phyloP scores from a whole-genome alignment of 2,797 vertebrate species.

The Podarcis siculus region DNA sequence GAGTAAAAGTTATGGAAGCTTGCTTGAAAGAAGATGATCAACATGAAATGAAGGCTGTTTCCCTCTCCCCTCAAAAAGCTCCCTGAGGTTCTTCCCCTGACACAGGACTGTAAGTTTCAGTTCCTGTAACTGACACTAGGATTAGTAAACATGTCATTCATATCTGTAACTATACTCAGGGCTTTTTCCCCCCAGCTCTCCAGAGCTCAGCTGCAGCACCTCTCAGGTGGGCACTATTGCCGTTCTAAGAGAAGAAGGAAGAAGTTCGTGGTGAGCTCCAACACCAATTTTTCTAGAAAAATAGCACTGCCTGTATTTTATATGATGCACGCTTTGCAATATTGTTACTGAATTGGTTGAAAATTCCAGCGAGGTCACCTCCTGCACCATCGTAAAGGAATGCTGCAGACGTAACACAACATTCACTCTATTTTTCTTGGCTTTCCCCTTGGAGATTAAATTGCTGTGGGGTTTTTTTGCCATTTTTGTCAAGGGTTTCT shows the following conservation, averaged over 20 bases:
- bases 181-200: no score
- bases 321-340: constrained; percentile 28
- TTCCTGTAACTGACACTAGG: background rate
- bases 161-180: background rate
- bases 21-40: background rate
- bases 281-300: no score
- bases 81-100: background rate
- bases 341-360: constrained; percentile 46
- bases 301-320: background rate
- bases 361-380: constrained; percentile 49
- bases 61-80: background rate
- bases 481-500: background rate
- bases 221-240: no score
- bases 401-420: constrained; percentile 40
- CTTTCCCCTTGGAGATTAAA: constrained; percentile 49
- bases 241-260: no score
- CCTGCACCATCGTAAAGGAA: background rate
- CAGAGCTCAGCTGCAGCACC: no score
- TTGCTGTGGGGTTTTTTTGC: constrained; percentile 14
- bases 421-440: constrained; percentile 43
- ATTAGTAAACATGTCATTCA: constrained; percentile 14
- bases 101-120: background rate
- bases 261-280: no score
- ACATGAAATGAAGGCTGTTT: background rate
- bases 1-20: no score